A percentile compares a stretch with the other conserved stretches of the same genome.
These are phyloP conservation scores for Ridgeia piscesae DNA, from an alignment of 1,140 invertebrate genomes.

Conservation along the genomic window DNA sequence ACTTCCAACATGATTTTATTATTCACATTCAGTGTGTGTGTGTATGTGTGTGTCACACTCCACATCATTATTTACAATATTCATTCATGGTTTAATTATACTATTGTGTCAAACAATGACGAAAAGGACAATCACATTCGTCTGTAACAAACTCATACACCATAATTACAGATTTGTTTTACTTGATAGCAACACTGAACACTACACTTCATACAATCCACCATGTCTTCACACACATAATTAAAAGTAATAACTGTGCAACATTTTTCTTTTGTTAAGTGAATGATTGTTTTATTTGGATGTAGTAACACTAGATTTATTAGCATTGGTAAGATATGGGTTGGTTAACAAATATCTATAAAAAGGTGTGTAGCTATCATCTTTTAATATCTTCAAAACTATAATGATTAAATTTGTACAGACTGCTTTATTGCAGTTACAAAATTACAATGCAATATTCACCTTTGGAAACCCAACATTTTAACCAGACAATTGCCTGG, in stretches of 20 bases:
- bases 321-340: too few relatives aligned
- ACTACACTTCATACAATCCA: not conserved
- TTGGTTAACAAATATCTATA: too few relatives aligned
- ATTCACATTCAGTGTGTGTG: not conserved
- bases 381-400: too few relatives aligned
- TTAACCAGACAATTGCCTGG: too few relatives aligned
- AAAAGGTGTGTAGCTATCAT: too few relatives aligned
- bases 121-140: not conserved
- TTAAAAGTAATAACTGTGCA: not conserved
- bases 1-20: conserved; percentile 2
- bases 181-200: not conserved
- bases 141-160: not conserved
- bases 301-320: too few relatives aligned
- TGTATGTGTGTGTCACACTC: not conserved
- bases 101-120: not conserved
- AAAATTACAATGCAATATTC: too few relatives aligned
- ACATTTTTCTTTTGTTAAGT: too few relatives aligned
- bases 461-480: too few relatives aligned
- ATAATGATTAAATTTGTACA: too few relatives aligned
- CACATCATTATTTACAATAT: not conserved
- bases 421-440: too few relatives aligned
- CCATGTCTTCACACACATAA: not conserved
- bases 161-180: not conserved
- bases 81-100: not conserved
- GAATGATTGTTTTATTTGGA: too few relatives aligned